Base-by-base conservation (phyloP, 2,113 vertebrate genomes). In the Actenoides hombroni region DNA sequence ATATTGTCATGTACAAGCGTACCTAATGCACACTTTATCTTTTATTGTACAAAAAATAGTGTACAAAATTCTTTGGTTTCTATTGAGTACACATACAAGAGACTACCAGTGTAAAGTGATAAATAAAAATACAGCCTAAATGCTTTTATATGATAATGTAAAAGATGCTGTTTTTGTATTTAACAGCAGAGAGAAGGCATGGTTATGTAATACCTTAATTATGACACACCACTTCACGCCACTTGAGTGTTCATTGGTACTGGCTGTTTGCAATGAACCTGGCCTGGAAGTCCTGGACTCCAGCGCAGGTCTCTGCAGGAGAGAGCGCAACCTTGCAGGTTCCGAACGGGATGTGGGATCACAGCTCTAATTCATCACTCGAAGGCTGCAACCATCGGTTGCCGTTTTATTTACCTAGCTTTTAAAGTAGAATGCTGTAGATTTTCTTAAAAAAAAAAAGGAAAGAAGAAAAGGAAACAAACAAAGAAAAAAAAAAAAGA, bases 11-110 rank as follows among this genome's bases (percentile, higher is more conserved):
- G 99, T 99, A 99, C 99, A 99, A 99, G 99, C 99, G 97, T 99
- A 99, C 99, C 98, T 99, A 99, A 99, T 99, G 99, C 99, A 99
- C 99, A 99, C 98, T 99, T 99, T 99, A 99, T 99, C 99, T 99
- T 99, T 99, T 99, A 99, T 99, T 99, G 99, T 99, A 99, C 99
- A 99, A 99, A 99, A 69, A 70, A 98, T 99, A 99, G 98, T 99
- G 99, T 99, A 99, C 99, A 99, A 99, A 99, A 98, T 99, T 98
- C 98, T 99, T 98, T 99, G 99, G 98, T 99, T 99, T 99, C 98
- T 99, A 99, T 99, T 98, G 98, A 99, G 98, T 98, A 97, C 98
- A 98, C 98, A 98, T 98, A 98, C 98, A 97, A 98, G 98, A 98
- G 98, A 98, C 97, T 98, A 98, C 97, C 98, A 98, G 97, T 98